Conservation (phyloP, 2,797 vertebrate genomes). For the Cynodonichthys magdalenae region DNA sequence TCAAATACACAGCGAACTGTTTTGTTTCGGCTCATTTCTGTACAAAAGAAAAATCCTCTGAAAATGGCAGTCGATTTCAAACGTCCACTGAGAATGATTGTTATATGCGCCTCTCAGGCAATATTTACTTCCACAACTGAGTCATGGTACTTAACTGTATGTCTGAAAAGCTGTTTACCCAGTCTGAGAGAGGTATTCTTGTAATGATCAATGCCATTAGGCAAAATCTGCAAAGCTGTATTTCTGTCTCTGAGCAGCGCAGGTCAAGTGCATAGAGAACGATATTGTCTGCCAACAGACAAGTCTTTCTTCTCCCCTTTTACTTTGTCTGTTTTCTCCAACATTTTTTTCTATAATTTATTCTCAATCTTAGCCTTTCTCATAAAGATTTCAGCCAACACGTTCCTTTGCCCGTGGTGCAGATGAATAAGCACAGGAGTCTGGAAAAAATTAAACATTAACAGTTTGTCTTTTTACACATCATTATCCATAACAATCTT, state of each 20-base stretch:
- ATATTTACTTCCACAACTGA: slow-evolving; percentile 62
- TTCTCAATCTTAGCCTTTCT: slow-evolving; percentile 53
- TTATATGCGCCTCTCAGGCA: slow-evolving; percentile 54
- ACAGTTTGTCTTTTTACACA: slow-evolving; percentile 62
- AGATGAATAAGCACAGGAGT: slow-evolving; percentile 60
- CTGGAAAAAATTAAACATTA: slow-evolving; percentile 72
- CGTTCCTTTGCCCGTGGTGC: slow-evolving; percentile 54
- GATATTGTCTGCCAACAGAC: slow-evolving; percentile 31
- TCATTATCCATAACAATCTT: slow-evolving; percentile 60
- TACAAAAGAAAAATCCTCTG: slow-evolving; percentile 25
- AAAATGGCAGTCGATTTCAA: slow-evolving; percentile 38
- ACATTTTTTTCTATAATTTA: slow-evolving; percentile 43
- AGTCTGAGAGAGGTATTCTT: slow-evolving; percentile 55
- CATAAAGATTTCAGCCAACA: slow-evolving; percentile 68
- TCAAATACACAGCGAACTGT: slow-evolving; percentile 18
- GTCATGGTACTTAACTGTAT: slow-evolving; percentile 53
- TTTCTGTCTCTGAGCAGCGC: slow-evolving; percentile 52
- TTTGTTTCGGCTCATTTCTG: slow-evolving; percentile 41
- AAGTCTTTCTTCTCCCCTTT: slow-evolving; percentile 14
- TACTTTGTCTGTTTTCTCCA: slow-evolving; percentile 34
- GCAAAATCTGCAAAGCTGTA: slow-evolving; percentile 50
- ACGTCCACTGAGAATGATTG: slow-evolving; percentile 51
- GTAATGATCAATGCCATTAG: slow-evolving; percentile 69
- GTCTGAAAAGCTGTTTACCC: slow-evolving; percentile 48
- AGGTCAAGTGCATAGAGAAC: slow-evolving; percentile 54